phyloP scores from a whole-genome alignment of 2,888 invertebrate species.

The Pogonocherus hispidulus region DNA sequence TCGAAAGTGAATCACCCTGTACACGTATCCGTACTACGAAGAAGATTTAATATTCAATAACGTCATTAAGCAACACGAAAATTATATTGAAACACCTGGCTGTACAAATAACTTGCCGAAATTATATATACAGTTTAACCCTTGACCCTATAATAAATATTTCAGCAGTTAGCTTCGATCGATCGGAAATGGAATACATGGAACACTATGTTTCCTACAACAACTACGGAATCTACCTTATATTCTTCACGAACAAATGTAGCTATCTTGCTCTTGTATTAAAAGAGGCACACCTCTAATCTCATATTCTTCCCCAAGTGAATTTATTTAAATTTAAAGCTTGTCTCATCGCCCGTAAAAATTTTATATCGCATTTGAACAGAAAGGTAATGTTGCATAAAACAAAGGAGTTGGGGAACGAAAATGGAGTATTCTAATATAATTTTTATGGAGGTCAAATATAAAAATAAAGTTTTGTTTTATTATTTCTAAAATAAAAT shows the following conservation, averaged over 20 bases:
- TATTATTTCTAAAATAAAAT: not conserved
- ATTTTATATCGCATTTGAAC: not conserved
- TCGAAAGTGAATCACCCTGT: too few relatives aligned
- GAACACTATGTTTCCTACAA: not conserved
- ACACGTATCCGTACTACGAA: too few relatives aligned
- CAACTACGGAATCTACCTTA: not conserved
- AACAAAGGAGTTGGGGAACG: not conserved
- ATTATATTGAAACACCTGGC: too few relatives aligned
- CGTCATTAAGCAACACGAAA: too few relatives aligned
- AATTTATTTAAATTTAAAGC: not conserved
- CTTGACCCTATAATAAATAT: not conserved
- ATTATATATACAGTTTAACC: not conserved
- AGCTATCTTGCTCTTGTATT: not conserved
- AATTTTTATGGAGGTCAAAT: not conserved
- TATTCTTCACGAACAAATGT: not conserved
- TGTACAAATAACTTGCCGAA: too few relatives aligned
- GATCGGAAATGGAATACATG: too few relatives aligned
- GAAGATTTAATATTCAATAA: too few relatives aligned
- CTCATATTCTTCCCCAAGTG: not conserved
- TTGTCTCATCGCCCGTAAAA: not conserved
- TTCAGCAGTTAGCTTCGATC: too few relatives aligned
- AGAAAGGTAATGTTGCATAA: slow-evolving; percentile 12
- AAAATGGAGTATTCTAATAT: not conserved
- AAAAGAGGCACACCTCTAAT: not conserved
- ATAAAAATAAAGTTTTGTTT: not conserved